phyloP scores from a whole-genome alignment of 2,113 vertebrate genomes.

The Corynorhinus townsendii region DNA sequence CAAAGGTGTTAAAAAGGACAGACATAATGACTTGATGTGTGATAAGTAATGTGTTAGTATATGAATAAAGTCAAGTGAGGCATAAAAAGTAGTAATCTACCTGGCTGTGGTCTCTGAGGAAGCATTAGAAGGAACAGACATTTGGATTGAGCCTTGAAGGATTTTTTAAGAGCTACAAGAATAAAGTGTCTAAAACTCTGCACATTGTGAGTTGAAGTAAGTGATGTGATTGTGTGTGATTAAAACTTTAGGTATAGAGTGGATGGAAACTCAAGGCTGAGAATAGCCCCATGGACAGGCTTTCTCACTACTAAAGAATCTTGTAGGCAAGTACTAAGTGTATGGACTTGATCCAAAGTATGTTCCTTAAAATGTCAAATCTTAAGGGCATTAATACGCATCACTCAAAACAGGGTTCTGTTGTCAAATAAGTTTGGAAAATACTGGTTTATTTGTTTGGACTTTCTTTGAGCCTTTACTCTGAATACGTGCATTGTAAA shows the following conservation, averaged over 20 bases:
- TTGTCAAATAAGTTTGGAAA: background rate
- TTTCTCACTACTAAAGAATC: background rate
- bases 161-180: background rate
- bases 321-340: background rate
- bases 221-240: background rate
- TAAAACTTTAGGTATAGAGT: background rate
- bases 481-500: background rate
- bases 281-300: background rate
- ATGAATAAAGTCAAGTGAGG: background rate
- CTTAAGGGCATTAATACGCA: background rate
- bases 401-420: background rate
- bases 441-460: background rate
- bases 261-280: background rate
- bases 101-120: background rate
- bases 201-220: background rate
- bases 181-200: background rate
- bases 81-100: background rate
- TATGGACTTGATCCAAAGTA: background rate
- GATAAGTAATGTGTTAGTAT: background rate
- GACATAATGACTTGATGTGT: background rate
- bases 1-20: background rate
- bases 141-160: background rate
- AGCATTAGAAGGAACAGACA: background rate
- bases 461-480: background rate
- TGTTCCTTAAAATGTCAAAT: background rate